Percentiles rank a stretch among this genome's conserved stretches.
These are phyloP conservation scores for Heterochromis multidens DNA, from an alignment of 2,113 vertebrate genomes.

Conservation along the genomic window DNA sequence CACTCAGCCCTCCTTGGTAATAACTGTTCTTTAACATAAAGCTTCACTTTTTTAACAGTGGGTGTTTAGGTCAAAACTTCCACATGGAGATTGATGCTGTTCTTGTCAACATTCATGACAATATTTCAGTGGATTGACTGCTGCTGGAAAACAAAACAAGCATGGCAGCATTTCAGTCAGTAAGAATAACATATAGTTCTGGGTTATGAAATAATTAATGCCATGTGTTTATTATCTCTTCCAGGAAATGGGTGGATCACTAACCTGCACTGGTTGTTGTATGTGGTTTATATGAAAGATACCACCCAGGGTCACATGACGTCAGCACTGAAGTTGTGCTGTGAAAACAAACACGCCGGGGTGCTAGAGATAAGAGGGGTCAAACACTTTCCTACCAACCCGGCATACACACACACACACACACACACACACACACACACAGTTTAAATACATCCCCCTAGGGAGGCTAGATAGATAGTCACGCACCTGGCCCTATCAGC, in stretches of 20 bases:
- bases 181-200: conserved; percentile 1
- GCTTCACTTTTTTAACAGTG: background rate
- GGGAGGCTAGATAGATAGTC: conserved; percentile 57
- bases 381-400: conserved; percentile 26
- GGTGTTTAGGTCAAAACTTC: background rate
- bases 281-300: conserved; percentile 36
- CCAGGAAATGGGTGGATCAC: conserved; percentile 14
- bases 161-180: background rate
- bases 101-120: background rate
- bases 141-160: conserved; percentile 12
- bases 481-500: conserved; percentile 65
- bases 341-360: conserved; percentile 69
- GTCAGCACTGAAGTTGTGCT: conserved; percentile 38
- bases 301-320: conserved; percentile 47
- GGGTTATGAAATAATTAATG: conserved; percentile 28
- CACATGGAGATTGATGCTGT: background rate
- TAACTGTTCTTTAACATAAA: background rate
- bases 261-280: background rate
- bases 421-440: background rate
- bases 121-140: background rate
- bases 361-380: conserved; percentile 64
- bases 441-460: conserved; percentile 7
- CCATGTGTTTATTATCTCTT: conserved; percentile 47
- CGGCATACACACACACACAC: background rate
- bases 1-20: background rate